Evolutionary conservation across 2,797 vertebrate genomes (phyloP), one percentile per base, ranked within the genome.

Genomic region (Loris lydekkerianus): DNA sequence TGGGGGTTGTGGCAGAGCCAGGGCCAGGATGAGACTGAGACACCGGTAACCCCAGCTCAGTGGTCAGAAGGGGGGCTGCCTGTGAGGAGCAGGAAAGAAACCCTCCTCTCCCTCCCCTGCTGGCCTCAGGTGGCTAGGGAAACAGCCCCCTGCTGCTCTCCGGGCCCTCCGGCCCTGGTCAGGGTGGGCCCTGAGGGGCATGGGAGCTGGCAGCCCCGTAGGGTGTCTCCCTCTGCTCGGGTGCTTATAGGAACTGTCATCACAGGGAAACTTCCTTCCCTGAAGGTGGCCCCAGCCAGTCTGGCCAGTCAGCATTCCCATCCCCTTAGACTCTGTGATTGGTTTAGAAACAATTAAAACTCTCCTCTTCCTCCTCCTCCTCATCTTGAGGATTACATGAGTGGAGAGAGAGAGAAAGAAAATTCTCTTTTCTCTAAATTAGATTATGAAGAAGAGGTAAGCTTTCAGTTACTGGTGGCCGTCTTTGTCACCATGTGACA

Each of bases 341-440:
- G 15, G 31, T 81, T 91, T 53, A 70, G 37, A 49, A 89, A 34
- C 69, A 83, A 72, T 46, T 80, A 67, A 29, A 78, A 43, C 17
- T 67, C 46, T 61, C n/a, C 25, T 53, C 23, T 13, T 46, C n/a
- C 7, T 40, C 21, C 8, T 83, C 34, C 7, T 67, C 11, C 5
- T 82, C 46, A 13, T 43, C 89, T 93, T 91, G 46, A 90, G 63
- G 37, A 91, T 80, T 63, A 65, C 49, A 67, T 34, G 73, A 18
- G 9, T 76, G 7, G 14, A 27, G 53, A 46, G 31, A 18, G 10
- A 37, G 21, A 91, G 65, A 34, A 5, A 69, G 4, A 27, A 21
- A 34, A 72, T 43, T 83, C 17, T 72, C 31, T 91, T 93, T 92
- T 67, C 84, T 91, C 31, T 93, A 67, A 72, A 60, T 81, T 70